A percentile compares a stretch with the other conserved stretches of the same genome.
Conservation (phyloP, 2,888 invertebrate species). For the Rapana venosa region DNA sequence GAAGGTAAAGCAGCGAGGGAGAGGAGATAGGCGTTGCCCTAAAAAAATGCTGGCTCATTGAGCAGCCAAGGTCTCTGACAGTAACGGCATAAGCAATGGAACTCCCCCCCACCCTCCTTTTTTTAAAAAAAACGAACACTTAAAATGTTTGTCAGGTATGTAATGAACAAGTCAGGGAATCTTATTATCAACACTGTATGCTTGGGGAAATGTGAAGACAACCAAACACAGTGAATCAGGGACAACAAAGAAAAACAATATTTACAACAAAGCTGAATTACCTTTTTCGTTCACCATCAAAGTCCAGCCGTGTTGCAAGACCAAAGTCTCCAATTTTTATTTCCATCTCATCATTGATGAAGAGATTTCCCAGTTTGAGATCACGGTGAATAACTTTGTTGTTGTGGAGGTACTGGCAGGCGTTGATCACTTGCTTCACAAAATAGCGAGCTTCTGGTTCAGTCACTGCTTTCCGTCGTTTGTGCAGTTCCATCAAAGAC, state of each 20-base stretch:
- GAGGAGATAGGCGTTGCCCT: no score
- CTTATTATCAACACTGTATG: no score
- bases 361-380: slow-evolving; percentile 97
- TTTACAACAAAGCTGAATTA: slow-evolving; percentile 68
- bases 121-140: no score
- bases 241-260: background rate
- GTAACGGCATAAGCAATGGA: no score
- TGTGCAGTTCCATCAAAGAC: slow-evolving; percentile 99
- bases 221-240: background rate
- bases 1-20: no score
- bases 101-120: no score
- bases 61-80: no score
- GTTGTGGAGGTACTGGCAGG: slow-evolving; percentile 95
- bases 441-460: slow-evolving; percentile 98
- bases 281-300: slow-evolving; percentile 89
- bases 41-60: no score
- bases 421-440: slow-evolving; percentile 93
- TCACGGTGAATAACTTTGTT: slow-evolving; percentile 97
- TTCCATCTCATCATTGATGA: slow-evolving; percentile 85
- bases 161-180: no score
- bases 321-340: slow-evolving; percentile 99
- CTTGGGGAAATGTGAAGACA: background rate
- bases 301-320: slow-evolving; percentile 94
- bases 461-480: slow-evolving; percentile 94
- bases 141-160: no score